Conservation (phyloP, 2,888 invertebrate genomes). For the Norana najaformis region DNA sequence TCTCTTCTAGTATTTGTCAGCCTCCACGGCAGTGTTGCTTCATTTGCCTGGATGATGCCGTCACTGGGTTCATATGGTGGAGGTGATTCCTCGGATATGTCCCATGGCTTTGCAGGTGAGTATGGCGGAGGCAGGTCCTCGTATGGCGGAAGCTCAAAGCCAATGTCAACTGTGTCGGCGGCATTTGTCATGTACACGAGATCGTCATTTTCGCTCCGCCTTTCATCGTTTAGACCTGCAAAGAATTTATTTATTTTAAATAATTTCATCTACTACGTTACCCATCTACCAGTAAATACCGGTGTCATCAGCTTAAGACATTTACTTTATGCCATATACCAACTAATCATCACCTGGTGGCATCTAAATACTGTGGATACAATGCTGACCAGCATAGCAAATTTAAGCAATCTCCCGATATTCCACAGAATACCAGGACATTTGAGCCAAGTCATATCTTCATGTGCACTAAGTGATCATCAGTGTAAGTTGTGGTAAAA, state of each 20-base stretch:
- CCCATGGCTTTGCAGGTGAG: slow-evolving; percentile 57
- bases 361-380: too few relatives aligned
- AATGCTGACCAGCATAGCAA: too few relatives aligned
- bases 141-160: slow-evolving; percentile 57
- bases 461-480: too few relatives aligned
- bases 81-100: slow-evolving; percentile 51
- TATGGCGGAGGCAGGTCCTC: slow-evolving; percentile 61
- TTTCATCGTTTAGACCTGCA: slow-evolving; percentile 45
- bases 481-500: too few relatives aligned
- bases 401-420: too few relatives aligned
- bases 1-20: not conserved
- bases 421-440: too few relatives aligned
- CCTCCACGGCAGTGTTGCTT: not conserved
- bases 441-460: too few relatives aligned
- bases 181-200: slow-evolving; percentile 54
- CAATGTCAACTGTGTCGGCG: slow-evolving; percentile 48
- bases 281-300: not conserved
- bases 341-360: too few relatives aligned
- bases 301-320: too few relatives aligned
- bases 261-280: not conserved
- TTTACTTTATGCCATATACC: too few relatives aligned
- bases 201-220: slow-evolving; percentile 50
- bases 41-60: not conserved
- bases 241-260: not conserved
- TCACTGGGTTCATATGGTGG: slow-evolving; percentile 51